Evolutionary conservation across 2,888 invertebrate genomes (phyloP).

Genomic region (Antheraea yamamai): DNA sequence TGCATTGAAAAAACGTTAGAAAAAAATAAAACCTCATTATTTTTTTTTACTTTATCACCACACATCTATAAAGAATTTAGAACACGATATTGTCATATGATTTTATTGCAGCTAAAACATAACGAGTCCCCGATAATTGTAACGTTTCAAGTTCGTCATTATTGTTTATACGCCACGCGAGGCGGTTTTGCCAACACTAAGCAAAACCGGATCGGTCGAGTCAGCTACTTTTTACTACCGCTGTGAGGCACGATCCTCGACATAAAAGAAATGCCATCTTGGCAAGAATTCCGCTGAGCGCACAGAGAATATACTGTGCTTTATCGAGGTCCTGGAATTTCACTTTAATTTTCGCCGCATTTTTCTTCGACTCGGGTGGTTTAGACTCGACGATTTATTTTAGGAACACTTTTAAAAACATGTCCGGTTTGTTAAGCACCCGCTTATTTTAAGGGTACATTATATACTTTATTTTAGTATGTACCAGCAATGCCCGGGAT

Average conservation of each 20-base stretch:
- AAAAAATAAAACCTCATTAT: neutral
- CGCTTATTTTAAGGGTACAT: neutral
- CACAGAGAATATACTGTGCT: constrained; percentile 28
- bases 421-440: neutral
- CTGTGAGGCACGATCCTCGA: constrained; percentile 39
- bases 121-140: neutral
- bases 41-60: no score
- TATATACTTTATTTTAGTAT: neutral
- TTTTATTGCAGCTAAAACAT: neutral
- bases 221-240: constrained; percentile 48
- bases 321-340: constrained; percentile 35
- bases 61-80: neutral
- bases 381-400: neutral
- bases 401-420: constrained; percentile 1
- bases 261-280: constrained; percentile 46
- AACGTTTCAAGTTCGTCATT: neutral
- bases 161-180: constrained; percentile 7
- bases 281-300: constrained; percentile 40
- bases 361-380: constrained; percentile 18
- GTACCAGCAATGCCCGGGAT: no score
- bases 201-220: constrained; percentile 38
- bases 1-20: no score
- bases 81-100: neutral
- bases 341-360: constrained; percentile 27
- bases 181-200: constrained; percentile 35